Base-by-base conservation (phyloP, 2,113 vertebrate species). In the Salvelinus namaycush region DNA sequence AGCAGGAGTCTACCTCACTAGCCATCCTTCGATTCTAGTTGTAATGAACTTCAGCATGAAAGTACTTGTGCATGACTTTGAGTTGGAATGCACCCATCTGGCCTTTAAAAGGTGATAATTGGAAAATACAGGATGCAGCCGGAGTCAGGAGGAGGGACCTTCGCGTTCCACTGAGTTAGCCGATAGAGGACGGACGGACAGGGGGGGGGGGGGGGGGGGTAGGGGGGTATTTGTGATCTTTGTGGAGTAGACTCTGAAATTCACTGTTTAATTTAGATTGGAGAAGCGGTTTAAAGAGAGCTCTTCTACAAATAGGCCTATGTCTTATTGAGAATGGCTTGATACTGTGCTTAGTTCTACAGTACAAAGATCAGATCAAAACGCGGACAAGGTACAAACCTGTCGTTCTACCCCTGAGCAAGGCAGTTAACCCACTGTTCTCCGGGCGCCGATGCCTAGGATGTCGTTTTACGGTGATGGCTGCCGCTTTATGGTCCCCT, bases 61-160 rank as follows among this genome's bases (percentile, higher is more conserved):
- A 96, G 95, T 96, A 95, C 94, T 96, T 96, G 94, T 94, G 95
- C 95, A 94, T 95, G 96, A 96, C 95, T 97, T 97, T 98, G 96
- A 93, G 96, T 95, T 96, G 96, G 96, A 97, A 97, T 97, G 96
- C 93, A 95, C 96, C 96, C 97, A 98, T 96, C 97, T 99, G 97
- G 96, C 96, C 96, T 96, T 98, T 97, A 97, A 99, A 98, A 99
- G 96, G 97, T 98, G 97, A 98, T 99, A 99, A 99, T 98, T 98
- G 97, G 97, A 96, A 98, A 99, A 97, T 97, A 96, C 95, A 93
- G 92, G 90, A 93, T 92, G 89, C 90, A 91, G 90, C 88, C 85
- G 77, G 90, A 90, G 91, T 92, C 86, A 83, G 89, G 89, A 86
- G 89, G 82, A 87, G 85, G 83, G 89, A 22, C 68, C 85, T 83